phyloP scores from a whole-genome alignment of 1,140 invertebrate species.

The Polypedilum pembai region DNA sequence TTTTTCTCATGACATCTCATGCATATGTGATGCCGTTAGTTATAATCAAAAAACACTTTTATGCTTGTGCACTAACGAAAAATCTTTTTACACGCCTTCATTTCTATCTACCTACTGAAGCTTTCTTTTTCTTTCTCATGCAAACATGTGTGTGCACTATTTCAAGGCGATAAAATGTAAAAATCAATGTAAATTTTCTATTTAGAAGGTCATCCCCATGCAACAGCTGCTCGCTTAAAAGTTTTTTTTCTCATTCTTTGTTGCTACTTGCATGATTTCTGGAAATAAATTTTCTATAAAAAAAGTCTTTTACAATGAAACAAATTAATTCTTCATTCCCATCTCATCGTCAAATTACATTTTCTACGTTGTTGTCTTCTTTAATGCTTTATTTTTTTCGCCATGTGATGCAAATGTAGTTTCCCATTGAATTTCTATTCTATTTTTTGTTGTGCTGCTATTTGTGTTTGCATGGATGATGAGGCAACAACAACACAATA shows the following conservation, averaged over 20 bases:
- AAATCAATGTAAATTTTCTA: not conserved
- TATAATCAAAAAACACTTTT: not conserved
- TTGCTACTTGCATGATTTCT: not conserved
- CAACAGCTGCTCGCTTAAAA: not conserved
- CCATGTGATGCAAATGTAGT: not conserved
- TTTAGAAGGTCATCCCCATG: not conserved
- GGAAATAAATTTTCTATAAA: not conserved
- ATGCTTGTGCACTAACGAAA: not conserved
- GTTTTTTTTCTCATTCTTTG: not conserved
- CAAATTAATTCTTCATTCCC: not conserved
- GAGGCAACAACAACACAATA: not conserved
- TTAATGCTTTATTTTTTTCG: not conserved
- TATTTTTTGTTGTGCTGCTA: not conserved
- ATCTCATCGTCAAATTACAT: slow-evolving; percentile 8
- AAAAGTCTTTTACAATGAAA: not conserved
- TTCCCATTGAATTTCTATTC: slow-evolving; percentile 2
- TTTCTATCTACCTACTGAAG: not conserved
- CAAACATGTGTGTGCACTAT: not conserved
- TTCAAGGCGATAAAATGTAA: not conserved
- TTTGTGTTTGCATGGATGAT: not conserved
- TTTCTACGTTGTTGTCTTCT: not conserved
- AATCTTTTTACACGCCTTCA: not conserved
- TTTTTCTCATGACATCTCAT: not conserved
- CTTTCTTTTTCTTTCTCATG: not conserved
- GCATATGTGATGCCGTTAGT: not conserved